Base-by-base conservation (phyloP, 2,797 vertebrate genomes). In the Echiichthys vipera region DNA sequence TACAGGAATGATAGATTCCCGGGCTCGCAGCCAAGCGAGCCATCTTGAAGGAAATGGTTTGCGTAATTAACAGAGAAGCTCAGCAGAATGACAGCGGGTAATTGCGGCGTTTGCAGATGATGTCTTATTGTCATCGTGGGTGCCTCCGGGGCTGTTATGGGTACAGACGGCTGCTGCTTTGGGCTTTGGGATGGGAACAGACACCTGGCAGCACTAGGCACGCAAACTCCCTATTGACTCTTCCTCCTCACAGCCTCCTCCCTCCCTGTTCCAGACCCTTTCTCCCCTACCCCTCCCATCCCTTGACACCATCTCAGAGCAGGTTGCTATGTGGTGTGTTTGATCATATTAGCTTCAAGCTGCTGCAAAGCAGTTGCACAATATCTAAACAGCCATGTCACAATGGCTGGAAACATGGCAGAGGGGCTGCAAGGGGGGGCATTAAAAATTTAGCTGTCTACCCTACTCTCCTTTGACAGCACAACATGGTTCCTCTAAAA, bases 161-260 rank as follows among this genome's bases (percentile, higher is more conserved):
- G 82, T 77, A 76, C 76, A 55, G 74, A 25, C 74, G 77, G 81
- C 71, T 81, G 80, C 74, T 70, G 84, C 85, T 79, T 50, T 59
- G 74, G 74, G 83, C 45, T 82, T 68, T 75, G 53, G 65, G 82
- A 87, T 74, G 71, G 76, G 71, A 86, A 67, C 62, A 91, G 86
- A 88, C 92, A 93, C 90, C 92, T 93, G 93, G 91, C 84, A 78
- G 81, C 63, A 29, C 76, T 80, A 84, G 78, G 87, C 91, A 94
- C 49, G 77, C 76, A 1, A 90, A 74, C 65, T 81, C 75, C 84
- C 65, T 62, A 24, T 79, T 62, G 62, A 77, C 69, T 74, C 73
- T 24, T 32, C 45, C 22, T 43, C 46, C 59, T 71, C 62, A 30
- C 64, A 18, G 0, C 74, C 53, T 6, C 58, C 68, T 36, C 39